Evolutionary conservation across 2,797 vertebrate genomes (phyloP), one percentile per base, ranked within the genome.

Genomic region (Emydoidea blandingii): DNA sequence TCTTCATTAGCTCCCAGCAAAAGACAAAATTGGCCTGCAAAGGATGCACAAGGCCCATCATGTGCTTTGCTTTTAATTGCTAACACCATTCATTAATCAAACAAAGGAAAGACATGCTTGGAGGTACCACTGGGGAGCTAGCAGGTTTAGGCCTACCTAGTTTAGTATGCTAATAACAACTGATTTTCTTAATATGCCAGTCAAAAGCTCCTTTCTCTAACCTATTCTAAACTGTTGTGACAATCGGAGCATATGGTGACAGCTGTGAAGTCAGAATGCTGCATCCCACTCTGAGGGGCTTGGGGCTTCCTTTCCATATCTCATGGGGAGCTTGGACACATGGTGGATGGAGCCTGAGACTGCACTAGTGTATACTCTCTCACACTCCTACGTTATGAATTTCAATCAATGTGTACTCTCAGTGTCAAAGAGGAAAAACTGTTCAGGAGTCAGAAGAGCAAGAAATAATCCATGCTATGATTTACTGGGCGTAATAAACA

Each of bases 391-490:
- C 96, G 96, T 97, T 96, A 94, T 80, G 97, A 96, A 96, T 97
- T 98, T 98, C 97, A 98, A 98, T 98, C 96, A 96, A 98, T 98
- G 97, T 0, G 0, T 54, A 2, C 1, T 68, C 88, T 87, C 18
- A 0, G 84, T 23, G 41, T 37, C 62, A 88, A 44, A 31, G 27
- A 37, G 9, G 96, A 97, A 95, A 98, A 95, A 97, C 91, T 98
- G 97, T 97, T 98, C 86, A 93, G 97, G 97, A 98, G 97, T 98
- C 97, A 98, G 98, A 98, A 98, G 95, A 98, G 97, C 95, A 98
- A 98, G 98, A 98, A 98, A 98, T 98, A 97, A 97, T 97, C 96
- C 87, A 18, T 76, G 41, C n/a, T 86, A 34, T 56, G 52, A 79
- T 6, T 90, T 93, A 86, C 52, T 56, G 41, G 15, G 6, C 34